Base-by-base conservation (phyloP, 35 echinoderm and acorn worm genomes). In the Nesometra sesokonis region DNA sequence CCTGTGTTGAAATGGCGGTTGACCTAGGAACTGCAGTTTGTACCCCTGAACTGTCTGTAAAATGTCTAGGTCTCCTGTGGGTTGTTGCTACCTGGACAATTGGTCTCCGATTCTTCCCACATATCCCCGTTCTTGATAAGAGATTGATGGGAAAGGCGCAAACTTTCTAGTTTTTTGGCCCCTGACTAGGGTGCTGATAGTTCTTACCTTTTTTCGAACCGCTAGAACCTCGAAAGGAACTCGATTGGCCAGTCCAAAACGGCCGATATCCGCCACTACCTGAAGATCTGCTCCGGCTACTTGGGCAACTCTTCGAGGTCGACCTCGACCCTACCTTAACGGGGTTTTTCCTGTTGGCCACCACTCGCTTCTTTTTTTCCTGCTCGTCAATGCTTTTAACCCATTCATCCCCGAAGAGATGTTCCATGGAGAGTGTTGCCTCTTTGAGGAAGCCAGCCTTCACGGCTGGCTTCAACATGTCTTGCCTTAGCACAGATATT, bases 11-110 rank as follows among this genome's bases (percentile, higher is more conserved):
- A 29, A 76, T 23, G 87, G 87, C 23, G 80, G 87, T 4, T 43
- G 39, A 43, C 33, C 31, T 33, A 30, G 31, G 33, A 89, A 82
- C 34, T 80, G 31, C 5, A 84, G 33, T 83, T 77, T 83, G 87
- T 89, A 89, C 30, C 87, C 79, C 80, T 36, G 76, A 7, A 89
- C 88, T 30, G 52, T 57, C 38, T 89, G 52, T 0, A 84, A 82
- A 35, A 85, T 5, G 31, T 52, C 83, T 11, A 82, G 29, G 46
- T 84, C 81, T 36, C 37, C 29, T 27, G 87, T 88, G n/a, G 15
- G 39, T 15, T 43, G 5, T 43, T 43, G 39, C 39, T 15, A 43
- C 4, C 5, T 7, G 39, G 39, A 4, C 39, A 43, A 43, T 7
- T 15, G 39, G 5, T 15, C 39, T 15, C 15, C 5, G 39, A 43